phyloP scores from a whole-genome alignment of 2,797 vertebrate genomes.

The Clarias laeviceps region DNA sequence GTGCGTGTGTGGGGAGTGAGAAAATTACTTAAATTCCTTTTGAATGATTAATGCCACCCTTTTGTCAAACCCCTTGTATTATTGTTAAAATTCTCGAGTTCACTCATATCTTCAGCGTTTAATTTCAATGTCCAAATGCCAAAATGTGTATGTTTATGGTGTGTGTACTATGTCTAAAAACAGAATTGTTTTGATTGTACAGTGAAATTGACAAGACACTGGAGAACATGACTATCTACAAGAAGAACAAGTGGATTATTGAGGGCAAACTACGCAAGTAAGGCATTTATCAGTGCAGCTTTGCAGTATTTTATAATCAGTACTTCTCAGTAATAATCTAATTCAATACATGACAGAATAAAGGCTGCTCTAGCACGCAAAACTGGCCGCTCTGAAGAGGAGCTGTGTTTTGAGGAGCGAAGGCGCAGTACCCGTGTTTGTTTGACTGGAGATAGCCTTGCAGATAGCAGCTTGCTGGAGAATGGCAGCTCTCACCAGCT shows the following conservation, averaged over 20 bases:
- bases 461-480: neutral
- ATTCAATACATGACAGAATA: constrained; percentile 70
- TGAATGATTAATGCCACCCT: too few relatives aligned
- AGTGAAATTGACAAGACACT: constrained; percentile 96
- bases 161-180: neutral
- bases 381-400: constrained; percentile 83
- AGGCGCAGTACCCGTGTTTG: constrained; percentile 86
- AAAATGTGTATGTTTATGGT: constrained; percentile 8
- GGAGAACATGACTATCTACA: constrained; percentile 89
- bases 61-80: too few relatives aligned
- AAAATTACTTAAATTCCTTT: too few relatives aligned
- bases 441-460: constrained; percentile 73
- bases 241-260: constrained; percentile 96
- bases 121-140: too few relatives aligned
- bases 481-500: neutral
- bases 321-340: neutral
- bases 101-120: too few relatives aligned
- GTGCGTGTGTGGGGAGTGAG: too few relatives aligned
- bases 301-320: neutral
- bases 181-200: constrained; percentile 38
- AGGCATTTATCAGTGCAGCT: constrained; percentile 46
- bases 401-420: constrained; percentile 84
- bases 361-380: constrained; percentile 86
- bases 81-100: too few relatives aligned
- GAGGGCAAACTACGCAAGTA: constrained; percentile 95